Evolutionary conservation across 2,888 invertebrate genomes (phyloP), one percentile per base, ranked within the genome.

Genomic region (Heliconius hortense): DNA sequence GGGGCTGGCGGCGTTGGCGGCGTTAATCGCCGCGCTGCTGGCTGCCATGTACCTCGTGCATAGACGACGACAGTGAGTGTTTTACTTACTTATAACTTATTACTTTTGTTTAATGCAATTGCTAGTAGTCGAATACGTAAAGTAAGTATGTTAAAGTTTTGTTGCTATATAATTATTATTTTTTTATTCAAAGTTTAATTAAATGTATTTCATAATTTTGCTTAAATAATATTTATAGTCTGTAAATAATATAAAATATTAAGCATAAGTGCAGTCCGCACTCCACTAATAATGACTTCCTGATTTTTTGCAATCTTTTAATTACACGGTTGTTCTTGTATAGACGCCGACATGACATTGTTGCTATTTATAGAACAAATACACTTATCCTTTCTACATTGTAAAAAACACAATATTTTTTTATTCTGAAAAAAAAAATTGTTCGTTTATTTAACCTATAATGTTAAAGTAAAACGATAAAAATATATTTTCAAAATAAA

Each of bases 41-140:
- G 88, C 84, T 8, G 88, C 86, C 31, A 82, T 90, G 11, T 87
- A 87, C 80, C 75, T 86, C 77, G 78, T 91, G 76, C 87, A 86
- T 70, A 81, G 90, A 76, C 80, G 90, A 60, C 79, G 90, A 75
- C 94, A 88, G 95, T 95, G 75, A 87, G 91, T 87, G 15, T 39
- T 35, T 2, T n/a, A 43, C 31, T 59, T 59, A 53, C 56, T 31
- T 31, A 13, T 56, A 18, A 48, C 18, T 48, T n/a, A 56, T 56
- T n/a, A n/a, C 3, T n/a, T 56, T 56, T 56, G 56, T 8, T 15
- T n/a, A 56, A 0, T 56, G 7, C 56, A 10, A 3, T 56, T n/a
- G 3, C 56, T 56, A 21, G n/a, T 56, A n/a, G 10, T 10, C n/a
- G 10, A 56, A 5, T 7, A 48, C 3, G 10, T 56, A n/a, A 1